Evolutionary conservation across 2,113 vertebrate genomes (phyloP).

Genomic region (Sciurus niger): DNA sequence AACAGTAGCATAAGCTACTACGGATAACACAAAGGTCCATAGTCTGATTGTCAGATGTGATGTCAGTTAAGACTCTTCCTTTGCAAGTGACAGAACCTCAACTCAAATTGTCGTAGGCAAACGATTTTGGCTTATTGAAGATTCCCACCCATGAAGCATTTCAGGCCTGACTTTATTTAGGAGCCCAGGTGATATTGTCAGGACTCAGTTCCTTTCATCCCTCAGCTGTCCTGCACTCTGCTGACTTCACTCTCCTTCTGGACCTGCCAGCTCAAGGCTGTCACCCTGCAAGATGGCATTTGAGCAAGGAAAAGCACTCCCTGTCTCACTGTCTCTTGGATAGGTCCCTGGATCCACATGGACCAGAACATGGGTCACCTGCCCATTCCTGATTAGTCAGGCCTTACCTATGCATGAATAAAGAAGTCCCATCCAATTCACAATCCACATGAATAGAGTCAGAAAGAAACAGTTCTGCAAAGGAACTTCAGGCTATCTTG

Average conservation of each 20-base stretch:
- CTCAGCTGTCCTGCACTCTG: background rate
- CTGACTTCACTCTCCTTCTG: background rate
- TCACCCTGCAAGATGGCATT: background rate
- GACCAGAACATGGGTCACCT: background rate
- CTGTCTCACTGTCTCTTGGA: background rate
- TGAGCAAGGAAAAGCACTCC: background rate
- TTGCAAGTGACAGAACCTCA: background rate
- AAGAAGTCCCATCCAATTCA: background rate
- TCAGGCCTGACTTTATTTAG: background rate
- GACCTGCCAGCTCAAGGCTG: background rate
- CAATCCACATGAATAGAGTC: background rate
- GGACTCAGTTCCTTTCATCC: background rate
- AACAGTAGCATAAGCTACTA: background rate
- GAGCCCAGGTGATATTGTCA: background rate
- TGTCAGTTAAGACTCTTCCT: background rate
- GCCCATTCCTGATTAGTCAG: background rate
- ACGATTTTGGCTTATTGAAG: background rate
- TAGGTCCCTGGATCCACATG: background rate
- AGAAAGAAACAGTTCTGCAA: background rate
- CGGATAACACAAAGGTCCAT: background rate
- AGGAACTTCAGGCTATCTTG: background rate
- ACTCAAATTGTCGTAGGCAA: background rate
- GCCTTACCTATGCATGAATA: background rate
- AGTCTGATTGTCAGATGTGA: background rate
- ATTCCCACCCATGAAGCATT: background rate